phyloP scores from a whole-genome alignment of 2,888 invertebrate species.

The Ormyrus pomaceus region DNA sequence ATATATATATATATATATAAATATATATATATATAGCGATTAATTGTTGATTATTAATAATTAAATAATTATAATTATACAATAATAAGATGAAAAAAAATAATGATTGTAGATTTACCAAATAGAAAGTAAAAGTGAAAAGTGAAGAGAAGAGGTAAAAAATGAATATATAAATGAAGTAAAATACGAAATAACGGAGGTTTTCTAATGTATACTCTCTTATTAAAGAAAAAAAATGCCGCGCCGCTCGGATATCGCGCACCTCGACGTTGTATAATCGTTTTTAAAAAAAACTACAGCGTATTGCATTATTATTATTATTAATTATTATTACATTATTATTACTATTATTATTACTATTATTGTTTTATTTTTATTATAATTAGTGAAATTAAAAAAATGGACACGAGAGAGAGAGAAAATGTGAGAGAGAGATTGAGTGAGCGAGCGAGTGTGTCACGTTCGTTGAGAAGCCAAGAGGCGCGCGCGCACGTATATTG shows the following conservation, averaged over 20 bases:
- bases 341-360: neutral
- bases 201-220: slow-evolving; percentile 57
- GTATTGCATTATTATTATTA: slow-evolving; percentile 47
- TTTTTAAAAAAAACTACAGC: slow-evolving; percentile 48
- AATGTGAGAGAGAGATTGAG: too few species aligned
- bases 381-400: slow-evolving; percentile 19
- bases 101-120: slow-evolving; percentile 57
- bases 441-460: slow-evolving; percentile 14
- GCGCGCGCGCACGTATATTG: slow-evolving; percentile 49
- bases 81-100: slow-evolving; percentile 54
- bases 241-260: slow-evolving; percentile 54
- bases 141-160: slow-evolving; percentile 41
- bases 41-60: slow-evolving; percentile 61
- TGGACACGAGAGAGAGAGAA: slow-evolving; percentile 6
- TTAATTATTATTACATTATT: slow-evolving; percentile 11
- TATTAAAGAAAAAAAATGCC: slow-evolving; percentile 44
- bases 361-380: slow-evolving; percentile 17
- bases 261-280: slow-evolving; percentile 55
- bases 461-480: slow-evolving; percentile 41
- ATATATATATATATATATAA: too few species aligned
- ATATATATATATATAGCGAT: slow-evolving; percentile 56
- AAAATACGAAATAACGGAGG: slow-evolving; percentile 49
- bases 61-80: slow-evolving; percentile 59
- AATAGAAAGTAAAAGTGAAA: slow-evolving; percentile 53
- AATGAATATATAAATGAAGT: slow-evolving; percentile 40